Percentiles rank a stretch among this genome's conserved stretches.
Evolutionary conservation across 2,888 invertebrate genomes (phyloP).

Genomic region (Eupithecia abbreviata): DNA sequence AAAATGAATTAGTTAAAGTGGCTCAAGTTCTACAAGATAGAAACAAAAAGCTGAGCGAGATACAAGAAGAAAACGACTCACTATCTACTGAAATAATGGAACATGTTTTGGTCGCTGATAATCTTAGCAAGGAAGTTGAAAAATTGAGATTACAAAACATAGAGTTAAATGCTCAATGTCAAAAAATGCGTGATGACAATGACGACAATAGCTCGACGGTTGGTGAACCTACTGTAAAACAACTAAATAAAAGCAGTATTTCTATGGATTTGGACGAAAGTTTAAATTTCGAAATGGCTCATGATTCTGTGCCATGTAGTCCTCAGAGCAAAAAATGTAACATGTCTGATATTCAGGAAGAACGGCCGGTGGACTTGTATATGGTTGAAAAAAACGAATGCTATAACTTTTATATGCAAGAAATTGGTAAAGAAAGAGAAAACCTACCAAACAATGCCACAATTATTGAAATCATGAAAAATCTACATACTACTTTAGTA

Average conservation of each 20-base stretch:
- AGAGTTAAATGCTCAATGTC: conserved; percentile 53
- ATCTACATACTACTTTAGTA: conserved; percentile 63
- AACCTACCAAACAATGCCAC: conserved; percentile 55
- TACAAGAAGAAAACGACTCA: conserved; percentile 81
- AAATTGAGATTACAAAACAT: conserved; percentile 54
- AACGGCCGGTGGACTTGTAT: conserved; percentile 57
- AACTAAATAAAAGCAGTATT: conserved; percentile 67
- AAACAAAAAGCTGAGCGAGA: conserved; percentile 56
- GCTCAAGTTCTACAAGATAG: conserved; percentile 52
- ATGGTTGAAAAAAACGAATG: conserved; percentile 67
- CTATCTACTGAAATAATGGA: conserved; percentile 85
- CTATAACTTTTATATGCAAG: conserved; percentile 65
- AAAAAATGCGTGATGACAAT: conserved; percentile 5
- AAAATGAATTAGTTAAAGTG: conserved; percentile 57
- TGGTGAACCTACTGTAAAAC: conserved; percentile 70
- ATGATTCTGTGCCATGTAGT: conserved; percentile 48
- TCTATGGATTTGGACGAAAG: conserved; percentile 73
- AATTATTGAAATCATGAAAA: conserved; percentile 72
- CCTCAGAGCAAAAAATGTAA: conserved; percentile 50
- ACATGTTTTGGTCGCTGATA: conserved; percentile 81
- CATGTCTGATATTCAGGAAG: conserved; percentile 60
- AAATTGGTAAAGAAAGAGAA: conserved; percentile 58
- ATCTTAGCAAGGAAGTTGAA: conserved; percentile 70
- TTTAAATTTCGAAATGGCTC: conserved; percentile 57
- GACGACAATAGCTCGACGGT: conserved; percentile 55